Conservation (phyloP, 2,888 invertebrate genomes). For the Noctuana brunneofusca region DNA sequence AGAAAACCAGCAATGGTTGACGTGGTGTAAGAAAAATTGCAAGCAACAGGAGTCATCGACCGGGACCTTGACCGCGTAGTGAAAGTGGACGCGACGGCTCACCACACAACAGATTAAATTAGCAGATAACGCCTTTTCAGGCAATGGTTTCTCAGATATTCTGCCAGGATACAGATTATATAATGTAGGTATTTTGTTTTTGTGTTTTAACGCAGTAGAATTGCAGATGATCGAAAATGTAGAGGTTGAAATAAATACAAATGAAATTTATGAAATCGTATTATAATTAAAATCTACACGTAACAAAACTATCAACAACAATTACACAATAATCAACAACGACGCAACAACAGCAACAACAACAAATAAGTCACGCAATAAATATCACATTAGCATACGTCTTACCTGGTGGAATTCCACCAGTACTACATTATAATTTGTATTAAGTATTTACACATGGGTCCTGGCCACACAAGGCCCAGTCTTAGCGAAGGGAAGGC, state of each 20-base stretch:
- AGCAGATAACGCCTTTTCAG: conserved; percentile 32
- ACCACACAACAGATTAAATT: conserved; percentile 33
- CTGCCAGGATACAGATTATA: conserved; percentile 19
- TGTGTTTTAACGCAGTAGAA: too few relatives aligned
- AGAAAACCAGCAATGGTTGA: neutral
- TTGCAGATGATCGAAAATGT: neutral
- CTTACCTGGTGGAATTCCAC: conserved; percentile 65
- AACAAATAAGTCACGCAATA: conserved; percentile 73
- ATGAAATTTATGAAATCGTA: conserved; percentile 36
- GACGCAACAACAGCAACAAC: conserved; percentile 62
- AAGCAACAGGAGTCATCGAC: conserved; percentile 50
- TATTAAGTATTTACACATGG: conserved; percentile 39
- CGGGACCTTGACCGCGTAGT: conserved; percentile 65
- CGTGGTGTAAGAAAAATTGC: conserved; percentile 28
- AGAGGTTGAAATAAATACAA: neutral
- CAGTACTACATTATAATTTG: conserved; percentile 57
- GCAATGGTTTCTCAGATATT: conserved; percentile 18
- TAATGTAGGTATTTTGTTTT: too few relatives aligned
- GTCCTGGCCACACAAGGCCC: conserved; percentile 42
- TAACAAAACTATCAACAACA: conserved; percentile 61
- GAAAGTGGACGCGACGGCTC: conserved; percentile 51
- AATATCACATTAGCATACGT: conserved; percentile 74
- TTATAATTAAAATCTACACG: conserved; percentile 41
- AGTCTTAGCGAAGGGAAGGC: conserved; percentile 38
- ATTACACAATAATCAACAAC: conserved; percentile 80